Percentiles rank a stretch among this genome's conserved stretches.
Conservation (phyloP, 1,140 invertebrate genomes). For the Pseudomyrmex cubaensis region DNA sequence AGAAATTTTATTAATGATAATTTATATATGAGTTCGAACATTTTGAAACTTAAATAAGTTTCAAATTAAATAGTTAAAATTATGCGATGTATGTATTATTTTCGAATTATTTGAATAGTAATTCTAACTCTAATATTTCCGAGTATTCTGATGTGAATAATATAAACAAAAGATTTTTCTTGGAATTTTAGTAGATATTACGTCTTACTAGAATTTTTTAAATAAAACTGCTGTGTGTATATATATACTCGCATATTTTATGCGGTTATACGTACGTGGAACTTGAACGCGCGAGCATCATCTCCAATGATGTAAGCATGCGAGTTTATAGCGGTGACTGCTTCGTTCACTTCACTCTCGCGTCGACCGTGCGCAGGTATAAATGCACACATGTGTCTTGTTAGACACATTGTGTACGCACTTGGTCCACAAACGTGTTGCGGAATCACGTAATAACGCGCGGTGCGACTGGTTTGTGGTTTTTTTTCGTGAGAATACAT, state of each 20-base stretch:
- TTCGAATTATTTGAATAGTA: neutral
- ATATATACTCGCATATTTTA: conserved; percentile 1
- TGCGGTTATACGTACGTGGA: neutral
- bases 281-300: conserved; percentile 55
- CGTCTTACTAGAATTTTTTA: neutral
- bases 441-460: neutral
- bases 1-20: no score
- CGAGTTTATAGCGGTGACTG: conserved; percentile 79
- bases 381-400: neutral
- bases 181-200: neutral
- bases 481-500: neutral
- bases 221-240: neutral
- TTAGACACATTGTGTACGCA: neutral
- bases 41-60: neutral
- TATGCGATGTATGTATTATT: neutral
- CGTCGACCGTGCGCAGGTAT: conserved; percentile 45
- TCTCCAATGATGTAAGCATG: conserved; percentile 76
- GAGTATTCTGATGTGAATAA: neutral
- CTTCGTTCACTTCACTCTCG: conserved; percentile 57
- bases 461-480: neutral
- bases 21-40: no score
- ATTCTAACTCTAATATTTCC: neutral
- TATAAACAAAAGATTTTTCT: neutral
- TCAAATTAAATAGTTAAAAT: neutral
- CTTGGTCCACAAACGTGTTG: neutral